Base-by-base conservation (phyloP, 2,888 invertebrate species). In the Lobophora halterata region DNA sequence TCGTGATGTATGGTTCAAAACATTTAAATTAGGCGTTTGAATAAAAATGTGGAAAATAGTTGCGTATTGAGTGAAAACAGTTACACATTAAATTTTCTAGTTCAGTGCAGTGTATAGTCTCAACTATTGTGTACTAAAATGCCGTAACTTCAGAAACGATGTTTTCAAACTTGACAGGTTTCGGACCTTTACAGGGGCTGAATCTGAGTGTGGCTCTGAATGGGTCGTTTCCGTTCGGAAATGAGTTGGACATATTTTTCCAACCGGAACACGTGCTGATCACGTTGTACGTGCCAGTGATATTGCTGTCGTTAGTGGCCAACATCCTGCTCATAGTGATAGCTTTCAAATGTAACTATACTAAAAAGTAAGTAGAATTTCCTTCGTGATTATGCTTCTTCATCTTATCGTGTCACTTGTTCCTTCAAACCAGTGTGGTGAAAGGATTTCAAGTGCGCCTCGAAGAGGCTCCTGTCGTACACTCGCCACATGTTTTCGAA, bases 271-370 rank as follows among this genome's bases (percentile, higher is more conserved):
- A 64, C 20, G 78, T 90, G 6, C 75, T 93, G 19, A 91, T 93
- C 36, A 86, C 86, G 0, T 74, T 92, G 9, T 93, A 93, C 52
- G 87, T 91, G 36, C 91, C 91, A 0, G 83, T 92, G 2, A 91
- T 92, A 41, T 55, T 91, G 7, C 57, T 91, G 26, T 92, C 92
- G 0, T 68, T 92, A 9, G 71, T 89, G 3, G 90, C 92, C 2
- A 93, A 93, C 57, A 77, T 89, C n/a, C 72, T 93, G 5, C 90
- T 93, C 1, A 92, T 93, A 33, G 77, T 91, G 2, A 91, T 92
- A 0, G 91, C 93, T 30, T 88, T 91, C 43, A 91, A 91, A 58
- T 92, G 91, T 59, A 89, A 91, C 48, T 91, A 91, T 55, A 91
- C 92, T 60, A 88, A 91, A 60, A 93, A 90, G 93, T 92, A 75